These are phyloP conservation scores for Pachyrhynchus sulphureomaculatus DNA, from an alignment of 1,140 invertebrate species.

Conservation along the genomic window DNA sequence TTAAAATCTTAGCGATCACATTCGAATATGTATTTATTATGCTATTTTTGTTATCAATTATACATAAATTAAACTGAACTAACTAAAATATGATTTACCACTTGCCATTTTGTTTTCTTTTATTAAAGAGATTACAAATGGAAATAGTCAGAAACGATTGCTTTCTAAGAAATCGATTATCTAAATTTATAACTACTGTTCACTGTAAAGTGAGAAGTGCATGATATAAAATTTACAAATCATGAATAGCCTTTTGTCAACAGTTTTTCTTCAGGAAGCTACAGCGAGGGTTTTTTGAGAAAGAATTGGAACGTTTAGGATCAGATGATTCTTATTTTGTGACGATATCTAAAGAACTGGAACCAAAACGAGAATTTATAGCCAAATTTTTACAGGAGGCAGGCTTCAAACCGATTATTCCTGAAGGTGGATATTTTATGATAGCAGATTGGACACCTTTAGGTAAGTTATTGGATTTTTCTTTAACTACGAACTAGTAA, in stretches of 20 bases:
- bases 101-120: no score
- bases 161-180: no score
- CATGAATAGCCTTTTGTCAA: no score
- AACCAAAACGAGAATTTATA: conserved; percentile 84
- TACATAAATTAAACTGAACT: not conserved
- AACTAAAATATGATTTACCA: not conserved
- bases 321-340: conserved; percentile 84
- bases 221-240: no score
- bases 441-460: conserved; percentile 87
- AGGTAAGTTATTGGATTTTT: conserved; percentile 56
- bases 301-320: conserved; percentile 72
- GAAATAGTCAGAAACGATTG: no score
- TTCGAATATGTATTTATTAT: no score
- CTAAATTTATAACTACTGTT: no score
- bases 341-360: conserved; percentile 73
- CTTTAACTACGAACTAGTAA: no score
- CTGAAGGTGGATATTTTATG: conserved; percentile 97
- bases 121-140: no score
- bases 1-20: not conserved
- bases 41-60: no score
- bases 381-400: conserved; percentile 73
- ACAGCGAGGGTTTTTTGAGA: conserved; percentile 86
- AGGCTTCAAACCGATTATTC: conserved; percentile 89
- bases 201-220: no score
- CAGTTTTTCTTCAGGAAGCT: conserved; percentile 65